Evolutionary conservation across 2,113 vertebrate genomes (phyloP).

Genomic region (Sitta europaea): DNA sequence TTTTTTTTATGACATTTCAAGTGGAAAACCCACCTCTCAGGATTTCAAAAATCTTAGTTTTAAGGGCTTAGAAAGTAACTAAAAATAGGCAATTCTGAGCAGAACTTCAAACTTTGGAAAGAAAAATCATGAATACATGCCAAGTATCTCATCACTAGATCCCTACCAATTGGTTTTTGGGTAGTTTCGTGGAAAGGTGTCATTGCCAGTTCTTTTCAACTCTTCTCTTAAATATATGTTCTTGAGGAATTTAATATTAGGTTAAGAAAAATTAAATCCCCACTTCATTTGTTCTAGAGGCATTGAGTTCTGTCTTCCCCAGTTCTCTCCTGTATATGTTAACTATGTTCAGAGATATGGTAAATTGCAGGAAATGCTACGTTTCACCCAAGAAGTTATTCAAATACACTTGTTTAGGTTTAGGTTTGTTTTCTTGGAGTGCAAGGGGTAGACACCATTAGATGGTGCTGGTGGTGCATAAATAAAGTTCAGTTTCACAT

Average conservation of each 20-base stretch:
- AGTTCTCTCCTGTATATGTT: background rate
- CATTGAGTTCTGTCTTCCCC: background rate
- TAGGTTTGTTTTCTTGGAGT: background rate
- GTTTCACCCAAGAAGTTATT: background rate
- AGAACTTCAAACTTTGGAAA: background rate
- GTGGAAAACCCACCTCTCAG: background rate
- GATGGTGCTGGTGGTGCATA: slow-evolving; percentile 60
- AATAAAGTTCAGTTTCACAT: background rate
- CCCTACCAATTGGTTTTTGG: background rate
- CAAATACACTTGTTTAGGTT: background rate
- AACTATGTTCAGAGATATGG: background rate
- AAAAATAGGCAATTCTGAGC: background rate
- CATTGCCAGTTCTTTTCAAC: background rate
- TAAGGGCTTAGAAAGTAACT: background rate
- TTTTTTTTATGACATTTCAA: background rate
- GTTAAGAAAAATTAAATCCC: background rate
- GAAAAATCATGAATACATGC: background rate
- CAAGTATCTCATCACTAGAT: background rate
- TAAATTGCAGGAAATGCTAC: background rate
- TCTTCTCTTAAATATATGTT: background rate
- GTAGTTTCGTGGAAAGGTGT: background rate
- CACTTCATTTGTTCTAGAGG: background rate
- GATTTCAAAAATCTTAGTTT: background rate
- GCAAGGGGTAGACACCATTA: background rate
- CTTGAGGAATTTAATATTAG: background rate